phyloP scores from a whole-genome alignment of 2,113 vertebrate species.

The Grallaria varia region DNA sequence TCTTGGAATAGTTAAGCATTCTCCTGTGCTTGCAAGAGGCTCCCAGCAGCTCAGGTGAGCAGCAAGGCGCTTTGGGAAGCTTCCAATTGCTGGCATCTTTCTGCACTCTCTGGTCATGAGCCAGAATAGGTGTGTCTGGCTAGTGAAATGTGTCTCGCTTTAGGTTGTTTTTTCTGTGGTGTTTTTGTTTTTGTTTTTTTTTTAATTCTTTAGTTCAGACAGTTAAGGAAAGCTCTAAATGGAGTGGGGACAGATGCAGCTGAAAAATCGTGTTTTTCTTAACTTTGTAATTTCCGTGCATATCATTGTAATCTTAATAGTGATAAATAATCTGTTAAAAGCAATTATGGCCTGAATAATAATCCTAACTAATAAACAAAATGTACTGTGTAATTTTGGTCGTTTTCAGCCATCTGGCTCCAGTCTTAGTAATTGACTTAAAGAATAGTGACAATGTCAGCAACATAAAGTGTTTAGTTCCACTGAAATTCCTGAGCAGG shows the following conservation, averaged over 20 bases:
- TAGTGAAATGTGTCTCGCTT: neutral
- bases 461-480: neutral
- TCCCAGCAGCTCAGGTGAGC: neutral
- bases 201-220: neutral
- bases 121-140: neutral
- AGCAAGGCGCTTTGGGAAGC: neutral
- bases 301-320: constrained; percentile 33
- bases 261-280: constrained; percentile 9
- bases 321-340: constrained; percentile 58
- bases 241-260: neutral
- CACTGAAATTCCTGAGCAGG: neutral
- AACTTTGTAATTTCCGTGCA: neutral
- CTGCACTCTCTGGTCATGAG: neutral
- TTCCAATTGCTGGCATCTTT: neutral
- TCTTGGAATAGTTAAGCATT: neutral
- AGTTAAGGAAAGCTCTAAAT: neutral
- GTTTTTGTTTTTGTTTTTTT: too few relatives aligned
- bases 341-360: constrained; percentile 59
- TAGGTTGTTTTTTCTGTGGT: neutral
- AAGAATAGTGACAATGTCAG: constrained; percentile 21
- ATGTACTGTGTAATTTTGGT: constrained; percentile 62
- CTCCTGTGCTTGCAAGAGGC: neutral
- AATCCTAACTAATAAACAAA: constrained; percentile 62
- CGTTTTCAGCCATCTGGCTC: constrained; percentile 57
- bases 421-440: constrained; percentile 60